Base-by-base conservation (phyloP, 2,888 invertebrate genomes). In the Heliconius charithonia region DNA sequence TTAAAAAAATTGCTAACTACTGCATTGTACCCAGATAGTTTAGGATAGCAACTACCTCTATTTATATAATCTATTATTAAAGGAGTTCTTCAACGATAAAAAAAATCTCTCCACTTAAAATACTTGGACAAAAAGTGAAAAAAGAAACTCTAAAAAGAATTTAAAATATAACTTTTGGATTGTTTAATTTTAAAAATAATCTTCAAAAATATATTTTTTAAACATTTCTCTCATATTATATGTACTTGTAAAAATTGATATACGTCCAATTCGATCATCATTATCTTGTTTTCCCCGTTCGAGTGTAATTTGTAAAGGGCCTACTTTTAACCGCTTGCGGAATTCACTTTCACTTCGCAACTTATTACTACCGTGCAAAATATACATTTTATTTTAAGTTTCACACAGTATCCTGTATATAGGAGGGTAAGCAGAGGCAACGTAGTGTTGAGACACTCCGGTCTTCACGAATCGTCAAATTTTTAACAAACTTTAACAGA, bases 261-360 rank as follows among this genome's bases (percentile, higher is more conserved):
- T 56, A 37, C 56, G 63, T 75, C 59, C 16, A 59, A 72, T 59
- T 59, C 59, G 27, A 41, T 74, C 12, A 74, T 45, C 22, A 74
- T 63, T 45, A 74, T 74, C 63, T 65, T 45, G 63, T 63, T 74
- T 74, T 63, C 74, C 74, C 41, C 19, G 27, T 74, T 45, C 74
- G 45, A 45, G 63, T 59, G 32, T 72, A 72, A 72, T 37, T 74
- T 32, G 59, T 63, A 37, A 84, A 86, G 86, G 86, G 86, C 87
- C 85, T 83, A 83, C 84, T 84, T 83, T 79, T 79, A 83, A 82
- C 80, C 80, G 73, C 72, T 82, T 81, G 79, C 81, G 86, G 89
- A 87, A 89, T 90, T 82, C 86, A 88, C 90, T 90, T 89, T 90
- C 90, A 83, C 88, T 83, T 71, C 75, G 85, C 76, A 27, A 80